A percentile compares a stretch with the other conserved stretches of the same genome.
These are phyloP conservation scores for Troides aeacus DNA, from an alignment of 2,888 invertebrate genomes.

Conservation along the genomic window DNA sequence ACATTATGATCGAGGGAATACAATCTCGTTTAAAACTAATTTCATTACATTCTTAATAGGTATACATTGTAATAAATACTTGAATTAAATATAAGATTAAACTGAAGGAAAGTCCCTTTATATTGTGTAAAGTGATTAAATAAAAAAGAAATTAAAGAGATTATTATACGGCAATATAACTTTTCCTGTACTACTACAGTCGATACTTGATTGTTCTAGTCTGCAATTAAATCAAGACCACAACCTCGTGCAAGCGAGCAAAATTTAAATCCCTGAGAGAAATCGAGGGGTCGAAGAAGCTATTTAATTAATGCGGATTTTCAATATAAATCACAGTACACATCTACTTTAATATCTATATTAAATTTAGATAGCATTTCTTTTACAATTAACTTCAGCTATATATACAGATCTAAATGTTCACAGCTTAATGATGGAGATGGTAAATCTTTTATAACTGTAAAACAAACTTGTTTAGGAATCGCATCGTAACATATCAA, in stretches of 20 bases:
- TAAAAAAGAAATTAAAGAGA: neutral
- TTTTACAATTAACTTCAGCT: neutral
- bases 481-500: too few species aligned
- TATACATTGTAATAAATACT: neutral
- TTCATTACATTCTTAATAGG: neutral
- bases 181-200: neutral
- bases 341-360: neutral
- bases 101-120: too few species aligned
- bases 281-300: neutral
- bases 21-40: neutral
- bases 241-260: slow-evolving; percentile 15
- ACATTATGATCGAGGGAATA: slow-evolving; percentile 15
- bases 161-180: neutral
- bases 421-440: too few species aligned
- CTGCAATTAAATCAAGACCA: slow-evolving; percentile 22
- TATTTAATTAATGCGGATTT: slow-evolving; percentile 5
- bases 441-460: too few species aligned
- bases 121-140: neutral
- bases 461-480: too few species aligned
- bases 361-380: neutral
- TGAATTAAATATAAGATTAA: neutral
- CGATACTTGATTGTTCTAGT: slow-evolving; percentile 20
- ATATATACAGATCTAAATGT: neutral
- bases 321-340: neutral
- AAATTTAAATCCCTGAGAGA: slow-evolving; percentile 22